Evolutionary conservation across 2,888 invertebrate species (phyloP).

Genomic region (Hirudinaria manillensis): DNA sequence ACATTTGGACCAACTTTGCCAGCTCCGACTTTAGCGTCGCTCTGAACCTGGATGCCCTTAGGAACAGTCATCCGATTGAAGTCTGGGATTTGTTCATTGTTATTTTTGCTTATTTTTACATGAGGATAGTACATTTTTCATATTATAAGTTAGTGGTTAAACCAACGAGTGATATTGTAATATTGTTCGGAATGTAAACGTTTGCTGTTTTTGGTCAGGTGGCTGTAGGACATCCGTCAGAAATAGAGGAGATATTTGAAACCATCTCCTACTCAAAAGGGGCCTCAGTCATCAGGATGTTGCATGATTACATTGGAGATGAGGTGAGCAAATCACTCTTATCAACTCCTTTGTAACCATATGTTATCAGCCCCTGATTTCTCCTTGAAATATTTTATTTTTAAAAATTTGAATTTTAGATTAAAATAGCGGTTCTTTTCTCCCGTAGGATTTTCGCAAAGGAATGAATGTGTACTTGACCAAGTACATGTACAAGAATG

Average conservation of each 20-base stretch:
- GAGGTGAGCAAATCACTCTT: constrained; percentile 54
- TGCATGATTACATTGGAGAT: constrained; percentile 86
- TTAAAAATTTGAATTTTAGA: no score
- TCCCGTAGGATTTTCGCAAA: constrained; percentile 70
- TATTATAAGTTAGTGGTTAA: no score
- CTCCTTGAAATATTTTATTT: no score
- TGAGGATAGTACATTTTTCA: background rate
- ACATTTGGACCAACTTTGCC: constrained; percentile 94
- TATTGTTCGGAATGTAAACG: background rate
- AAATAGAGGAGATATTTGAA: constrained; percentile 95
- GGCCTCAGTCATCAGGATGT: constrained; percentile 87
- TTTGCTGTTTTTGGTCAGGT: constrained; percentile 51
- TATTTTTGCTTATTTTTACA: no score
- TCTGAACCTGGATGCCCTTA: constrained; percentile 69
- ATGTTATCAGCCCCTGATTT: no score
- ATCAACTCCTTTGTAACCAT: no score
- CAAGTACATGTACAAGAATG: constrained; percentile 79
- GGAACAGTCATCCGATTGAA: constrained; percentile 92
- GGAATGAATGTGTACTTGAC: constrained; percentile 86
- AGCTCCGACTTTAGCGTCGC: constrained; percentile 79
- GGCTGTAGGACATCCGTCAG: constrained; percentile 84
- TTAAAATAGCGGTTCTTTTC: no score
- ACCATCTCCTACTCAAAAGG: constrained; percentile 94
- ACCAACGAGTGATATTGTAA: background rate
- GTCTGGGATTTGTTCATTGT: constrained; percentile 55